A percentile compares a stretch with the other conserved stretches of the same genome.
phyloP scores from a whole-genome alignment of 37 sponge, comb jelly and placozoan genomes.

The Dysidea cf. avara region DNA sequence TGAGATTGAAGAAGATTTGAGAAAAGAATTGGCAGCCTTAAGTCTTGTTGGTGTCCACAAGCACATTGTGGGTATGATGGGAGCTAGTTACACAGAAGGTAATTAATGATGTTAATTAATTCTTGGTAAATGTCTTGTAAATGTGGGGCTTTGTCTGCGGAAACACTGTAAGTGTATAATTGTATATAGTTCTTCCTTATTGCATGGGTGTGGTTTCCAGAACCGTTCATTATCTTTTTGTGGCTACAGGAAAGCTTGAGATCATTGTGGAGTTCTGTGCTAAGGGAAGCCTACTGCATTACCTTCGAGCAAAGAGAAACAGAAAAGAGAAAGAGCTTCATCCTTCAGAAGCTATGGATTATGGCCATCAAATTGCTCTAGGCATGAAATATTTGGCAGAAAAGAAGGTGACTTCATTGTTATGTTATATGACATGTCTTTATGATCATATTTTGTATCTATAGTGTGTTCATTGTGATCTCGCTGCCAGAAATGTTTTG shows the following conservation, averaged over 20 bases:
- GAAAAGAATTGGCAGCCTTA: constrained; percentile 41
- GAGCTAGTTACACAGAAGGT: constrained; percentile 28
- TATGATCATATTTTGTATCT: background rate
- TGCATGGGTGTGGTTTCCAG: too few relatives aligned
- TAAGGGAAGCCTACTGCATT: constrained; percentile 37
- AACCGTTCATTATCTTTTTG: too few relatives aligned
- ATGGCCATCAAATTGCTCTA: constrained; percentile 29
- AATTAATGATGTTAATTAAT: background rate
- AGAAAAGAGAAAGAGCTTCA: constrained; percentile 1
- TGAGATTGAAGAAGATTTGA: constrained; percentile 28
- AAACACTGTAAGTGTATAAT: too few relatives aligned
- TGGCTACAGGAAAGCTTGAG: constrained; percentile 35
- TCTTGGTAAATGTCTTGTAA: too few relatives aligned
- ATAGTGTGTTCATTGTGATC: constrained; percentile 46
- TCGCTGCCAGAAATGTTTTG: constrained; percentile 57
- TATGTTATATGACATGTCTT: too few relatives aligned
- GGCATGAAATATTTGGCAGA: constrained; percentile 40
- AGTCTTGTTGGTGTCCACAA: constrained; percentile 39
- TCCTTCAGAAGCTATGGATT: background rate
- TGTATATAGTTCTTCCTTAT: too few relatives aligned
- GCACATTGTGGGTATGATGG: constrained; percentile 37
- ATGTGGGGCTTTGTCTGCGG: too few relatives aligned
- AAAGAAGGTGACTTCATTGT: constrained; percentile 39
- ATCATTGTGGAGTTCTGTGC: constrained; percentile 54
- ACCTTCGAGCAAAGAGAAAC: constrained; percentile 32